Evolutionary conservation across 2,113 vertebrate genomes (phyloP).

Genomic region (Brevimyrus niger): DNA sequence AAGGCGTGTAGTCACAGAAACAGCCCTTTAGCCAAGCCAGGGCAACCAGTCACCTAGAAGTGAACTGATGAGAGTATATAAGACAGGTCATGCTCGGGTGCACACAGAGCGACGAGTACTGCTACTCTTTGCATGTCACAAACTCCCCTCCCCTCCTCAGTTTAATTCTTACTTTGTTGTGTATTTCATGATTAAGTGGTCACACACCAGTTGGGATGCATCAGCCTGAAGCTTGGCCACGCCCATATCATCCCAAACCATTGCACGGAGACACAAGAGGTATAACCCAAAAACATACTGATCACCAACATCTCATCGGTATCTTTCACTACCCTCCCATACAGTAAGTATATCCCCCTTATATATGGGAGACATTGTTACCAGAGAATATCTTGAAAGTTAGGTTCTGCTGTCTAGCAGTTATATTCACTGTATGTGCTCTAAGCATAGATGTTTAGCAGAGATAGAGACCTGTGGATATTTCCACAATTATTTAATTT

Average conservation of each 20-base stretch:
- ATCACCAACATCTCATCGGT: background rate
- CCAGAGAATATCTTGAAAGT: background rate
- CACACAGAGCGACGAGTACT: conserved; percentile 27
- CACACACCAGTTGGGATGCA: background rate
- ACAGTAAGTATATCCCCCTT: background rate
- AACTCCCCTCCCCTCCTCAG: background rate
- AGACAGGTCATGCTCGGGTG: conserved; percentile 33
- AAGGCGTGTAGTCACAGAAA: background rate
- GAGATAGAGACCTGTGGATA: background rate
- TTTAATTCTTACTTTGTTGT: background rate
- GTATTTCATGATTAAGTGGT: background rate
- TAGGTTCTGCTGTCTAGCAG: background rate
- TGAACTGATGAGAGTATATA: conserved; percentile 37
- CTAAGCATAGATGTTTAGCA: background rate
- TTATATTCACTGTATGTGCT: background rate
- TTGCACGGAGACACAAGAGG: background rate
- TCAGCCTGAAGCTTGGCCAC: background rate
- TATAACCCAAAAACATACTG: background rate
- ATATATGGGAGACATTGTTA: background rate
- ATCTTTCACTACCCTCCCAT: background rate
- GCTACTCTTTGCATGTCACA: background rate
- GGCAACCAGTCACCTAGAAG: conserved; percentile 40
- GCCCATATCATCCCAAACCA: background rate
- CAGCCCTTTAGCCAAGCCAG: conserved; percentile 21
- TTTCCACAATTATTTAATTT: background rate